Percentiles rank a stretch among this genome's conserved stretches.
phyloP scores from a whole-genome alignment of 2,888 invertebrate genomes.

The Mythimna lalbum region DNA sequence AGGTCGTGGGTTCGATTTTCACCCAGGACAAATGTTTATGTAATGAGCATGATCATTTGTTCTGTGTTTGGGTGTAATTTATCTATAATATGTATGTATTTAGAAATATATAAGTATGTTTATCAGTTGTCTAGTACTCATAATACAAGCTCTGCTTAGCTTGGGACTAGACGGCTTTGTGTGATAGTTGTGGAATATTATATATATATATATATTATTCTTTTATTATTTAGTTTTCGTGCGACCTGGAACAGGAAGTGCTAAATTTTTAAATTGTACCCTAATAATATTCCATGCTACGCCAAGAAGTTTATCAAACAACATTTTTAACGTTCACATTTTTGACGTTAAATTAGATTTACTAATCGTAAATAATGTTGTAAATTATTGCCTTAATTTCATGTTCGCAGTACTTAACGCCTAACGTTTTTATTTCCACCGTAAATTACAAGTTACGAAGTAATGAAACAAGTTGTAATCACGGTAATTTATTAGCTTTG shows the following conservation, averaged over 20 bases:
- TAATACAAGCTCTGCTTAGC: too few relatives aligned
- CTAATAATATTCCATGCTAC: conserved; percentile 64
- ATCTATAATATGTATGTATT: too few relatives aligned
- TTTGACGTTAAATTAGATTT: conserved; percentile 55
- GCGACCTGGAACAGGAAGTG: background rate
- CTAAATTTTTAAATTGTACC: background rate
- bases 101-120: too few relatives aligned
- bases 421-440: conserved; percentile 52
- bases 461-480: conserved; percentile 59
- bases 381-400: conserved; percentile 60
- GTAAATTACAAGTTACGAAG: conserved; percentile 57
- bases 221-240: background rate
- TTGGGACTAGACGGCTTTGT: too few relatives aligned
- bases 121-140: too few relatives aligned
- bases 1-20: too few relatives aligned
- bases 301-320: conserved; percentile 65
- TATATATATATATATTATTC: too few relatives aligned
- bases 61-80: too few relatives aligned
- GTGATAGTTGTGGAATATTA: too few relatives aligned
- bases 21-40: too few relatives aligned
- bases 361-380: conserved; percentile 57
- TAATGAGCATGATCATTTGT: too few relatives aligned
- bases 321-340: conserved; percentile 59
- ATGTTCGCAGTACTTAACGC: conserved; percentile 53
- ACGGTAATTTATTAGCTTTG: conserved; percentile 49